These are phyloP conservation scores for Nycticebus coucang DNA, from an alignment of 2,113 vertebrate species.

Conservation along the genomic window DNA sequence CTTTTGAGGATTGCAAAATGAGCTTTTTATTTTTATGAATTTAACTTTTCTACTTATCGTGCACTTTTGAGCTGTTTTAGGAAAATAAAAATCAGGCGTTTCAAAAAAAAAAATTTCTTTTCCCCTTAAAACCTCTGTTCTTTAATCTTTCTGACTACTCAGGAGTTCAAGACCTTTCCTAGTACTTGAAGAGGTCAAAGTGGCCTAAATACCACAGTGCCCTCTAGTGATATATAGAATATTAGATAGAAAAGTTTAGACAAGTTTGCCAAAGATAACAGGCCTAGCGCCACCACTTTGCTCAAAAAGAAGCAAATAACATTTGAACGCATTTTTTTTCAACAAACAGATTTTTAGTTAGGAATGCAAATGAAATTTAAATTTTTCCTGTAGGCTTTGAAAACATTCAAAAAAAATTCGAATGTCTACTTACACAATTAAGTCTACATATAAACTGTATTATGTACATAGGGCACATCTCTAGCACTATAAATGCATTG, in stretches of 20 bases:
- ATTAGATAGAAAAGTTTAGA: constrained; percentile 65
- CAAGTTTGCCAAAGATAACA: constrained; percentile 55
- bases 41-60: not conserved
- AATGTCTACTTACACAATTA: not conserved
- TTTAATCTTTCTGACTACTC: constrained; percentile 39
- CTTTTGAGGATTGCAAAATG: not conserved
- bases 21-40: not conserved
- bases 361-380: not conserved
- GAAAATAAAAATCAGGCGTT: not conserved
- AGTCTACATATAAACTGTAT: not conserved
- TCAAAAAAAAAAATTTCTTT: not conserved
- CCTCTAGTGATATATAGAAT: constrained; percentile 90
- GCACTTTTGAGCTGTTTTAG: not conserved
- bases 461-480: rapidly evolving
- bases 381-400: not conserved
- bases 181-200: constrained; percentile 84
- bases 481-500: not conserved
- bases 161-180: constrained; percentile 77
- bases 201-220: constrained; percentile 91
- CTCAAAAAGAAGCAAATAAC: not conserved
- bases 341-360: constrained; percentile 14
- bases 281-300: not conserved
- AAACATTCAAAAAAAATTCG: not conserved
- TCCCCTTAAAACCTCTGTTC: not conserved
- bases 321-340: not conserved